Base-by-base conservation (phyloP, 2,113 vertebrate genomes). In the Vulpes lagopus region DNA sequence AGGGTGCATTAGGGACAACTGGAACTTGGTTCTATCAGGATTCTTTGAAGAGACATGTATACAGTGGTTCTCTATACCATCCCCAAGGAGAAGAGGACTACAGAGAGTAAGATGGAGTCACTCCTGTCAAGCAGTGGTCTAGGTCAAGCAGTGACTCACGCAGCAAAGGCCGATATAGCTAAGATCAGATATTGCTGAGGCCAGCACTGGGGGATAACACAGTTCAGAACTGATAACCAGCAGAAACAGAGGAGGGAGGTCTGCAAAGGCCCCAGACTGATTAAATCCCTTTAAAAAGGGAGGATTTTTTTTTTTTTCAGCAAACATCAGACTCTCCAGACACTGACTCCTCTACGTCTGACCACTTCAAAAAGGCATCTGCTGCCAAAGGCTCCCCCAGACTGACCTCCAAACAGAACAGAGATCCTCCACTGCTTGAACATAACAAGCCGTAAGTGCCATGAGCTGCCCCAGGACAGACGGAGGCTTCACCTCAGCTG, bases 1-100 rank as follows among this genome's bases (percentile, higher is more conserved):
- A 38, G 2, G 2, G 25, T 35, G 17, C 1, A 2, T 82, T 35
- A 35, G 22, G 38, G 57, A 78, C 57, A 60, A 3, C 0, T 9
- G 8, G 60, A 25, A 20, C 49, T 73, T 20, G 8, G 32, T n/a
- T 79, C 15, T 51, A 12, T 49, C 57, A 51, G 60, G 11, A 27
- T 9, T 8, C 9, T 60, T 15, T 1, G 16, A 92, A 74, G 32
- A 67, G 5, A 25, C 12, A 2, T 23, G 14, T 23, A 8, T 17
- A 49, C 43, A 43, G 12, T 49, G 19, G 6, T 5, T 22, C 2
- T 35, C 71, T 71, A 11, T 23, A 38, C 17, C 51, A 4, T 79
- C 65, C 43, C 38, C 16, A 84, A 23, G 60, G 43, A 19, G 73
- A 65, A 82, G 69, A 51, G 11, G 19, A 81, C 43, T 17, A 16